Conservation (phyloP, 2,888 invertebrate species). For the Catonia carolina region DNA sequence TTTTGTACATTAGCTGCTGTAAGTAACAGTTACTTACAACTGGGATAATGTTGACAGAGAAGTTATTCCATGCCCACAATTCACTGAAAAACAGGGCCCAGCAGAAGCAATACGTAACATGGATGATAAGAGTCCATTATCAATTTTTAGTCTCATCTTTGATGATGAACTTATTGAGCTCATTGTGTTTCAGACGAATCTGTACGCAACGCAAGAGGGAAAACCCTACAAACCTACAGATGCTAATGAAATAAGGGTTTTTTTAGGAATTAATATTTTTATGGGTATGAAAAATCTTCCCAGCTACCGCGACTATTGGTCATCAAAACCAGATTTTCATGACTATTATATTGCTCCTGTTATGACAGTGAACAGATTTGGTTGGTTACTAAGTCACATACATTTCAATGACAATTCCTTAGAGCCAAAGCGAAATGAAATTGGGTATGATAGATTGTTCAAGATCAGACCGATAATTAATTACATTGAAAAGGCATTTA, state of each 20-base stretch:
- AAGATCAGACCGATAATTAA: background rate
- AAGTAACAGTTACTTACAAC: too few relatives aligned
- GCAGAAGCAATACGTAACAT: too few relatives aligned
- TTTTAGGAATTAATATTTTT: background rate
- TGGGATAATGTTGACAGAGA: too few relatives aligned
- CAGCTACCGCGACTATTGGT: too few relatives aligned
- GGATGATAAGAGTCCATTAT: too few relatives aligned
- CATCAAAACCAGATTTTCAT: constrained; percentile 1
- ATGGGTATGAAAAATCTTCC: background rate
- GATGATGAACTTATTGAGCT: constrained; percentile 3
- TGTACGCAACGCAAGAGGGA: background rate
- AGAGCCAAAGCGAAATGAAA: background rate
- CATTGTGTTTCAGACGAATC: background rate
- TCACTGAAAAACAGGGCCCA: too few relatives aligned
- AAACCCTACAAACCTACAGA: background rate
- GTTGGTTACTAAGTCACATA: too few relatives aligned
- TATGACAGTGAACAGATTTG: constrained; percentile 8
- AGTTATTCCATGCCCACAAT: too few relatives aligned
- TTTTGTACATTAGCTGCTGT: too few relatives aligned
- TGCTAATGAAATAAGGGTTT: background rate
- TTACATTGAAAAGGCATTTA: background rate
- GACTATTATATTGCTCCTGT: background rate
- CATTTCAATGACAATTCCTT: background rate
- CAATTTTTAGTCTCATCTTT: too few relatives aligned
- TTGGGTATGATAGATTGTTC: background rate